Percentiles rank a stretch among this genome's conserved stretches.
These are phyloP conservation scores for Strigamia maritima DNA, from an alignment of 2,888 invertebrate species.

Conservation along the genomic window DNA sequence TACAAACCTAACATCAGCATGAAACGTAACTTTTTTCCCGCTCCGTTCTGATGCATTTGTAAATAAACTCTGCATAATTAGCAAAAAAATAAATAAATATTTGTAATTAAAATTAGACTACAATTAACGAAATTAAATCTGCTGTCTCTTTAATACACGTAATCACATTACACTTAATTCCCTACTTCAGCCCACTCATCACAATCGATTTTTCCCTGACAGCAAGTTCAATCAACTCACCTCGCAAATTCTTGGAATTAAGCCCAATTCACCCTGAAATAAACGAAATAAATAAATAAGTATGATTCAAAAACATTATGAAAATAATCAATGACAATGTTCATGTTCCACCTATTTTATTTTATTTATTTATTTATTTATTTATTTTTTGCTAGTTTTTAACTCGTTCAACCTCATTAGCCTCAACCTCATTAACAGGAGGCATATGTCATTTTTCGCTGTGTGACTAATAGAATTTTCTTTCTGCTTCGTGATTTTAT, in stretches of 20 bases:
- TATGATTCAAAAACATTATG: slow-evolving; percentile 35
- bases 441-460: not conserved
- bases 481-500: slow-evolving; percentile 19
- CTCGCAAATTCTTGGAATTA: slow-evolving; percentile 55
- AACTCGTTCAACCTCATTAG: not conserved
- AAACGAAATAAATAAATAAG: slow-evolving; percentile 35
- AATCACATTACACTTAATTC: not conserved
- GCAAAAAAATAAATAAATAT: not conserved
- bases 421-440: not conserved
- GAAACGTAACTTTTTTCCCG: slow-evolving; percentile 48
- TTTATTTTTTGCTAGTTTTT: not conserved
- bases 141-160: not conserved
- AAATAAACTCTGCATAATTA: slow-evolving; percentile 49
- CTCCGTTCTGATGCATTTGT: slow-evolving; percentile 48
- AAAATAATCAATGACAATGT: slow-evolving; percentile 12
- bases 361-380: not conserved
- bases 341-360: not conserved
- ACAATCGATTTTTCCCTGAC: slow-evolving; percentile 8
- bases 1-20: slow-evolving; percentile 50
- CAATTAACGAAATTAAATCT: slow-evolving; percentile 9
- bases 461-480: slow-evolving; percentile 20
- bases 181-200: slow-evolving; percentile 22
- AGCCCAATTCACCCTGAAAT: slow-evolving; percentile 52
- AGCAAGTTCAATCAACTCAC: slow-evolving; percentile 44
- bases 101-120: not conserved